Base-by-base conservation (phyloP, 2,113 vertebrate genomes). In the Pimephales promelas region DNA sequence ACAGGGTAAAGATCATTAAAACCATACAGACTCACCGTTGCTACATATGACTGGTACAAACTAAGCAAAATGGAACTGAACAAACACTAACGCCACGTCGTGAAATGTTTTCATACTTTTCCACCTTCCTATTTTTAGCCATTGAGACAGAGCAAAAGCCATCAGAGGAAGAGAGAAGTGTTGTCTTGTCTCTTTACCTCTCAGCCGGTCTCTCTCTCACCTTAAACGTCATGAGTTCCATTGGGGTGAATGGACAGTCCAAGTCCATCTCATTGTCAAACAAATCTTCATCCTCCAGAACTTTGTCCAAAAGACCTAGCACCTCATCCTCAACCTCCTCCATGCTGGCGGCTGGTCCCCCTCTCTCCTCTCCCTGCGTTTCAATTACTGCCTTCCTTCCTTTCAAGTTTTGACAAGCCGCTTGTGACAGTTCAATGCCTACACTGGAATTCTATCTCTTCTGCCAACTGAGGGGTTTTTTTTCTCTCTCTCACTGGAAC, bases 271-370 rank as follows among this genome's bases (percentile, higher is more conserved):
- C 94, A 92, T 94, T 94, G 85, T 82, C 81, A 16, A 94, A 90
- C 80, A 61, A 85, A 89, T 95, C 95, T 90, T 97, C 96, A 87
- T 97, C 96, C 88, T 98, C 96, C 89, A 99, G 94, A 87, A 99
- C 96, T 91, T 95, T 96, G 92, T 99, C 97, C 94, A 98, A 91
- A 90, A 95, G 96, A 90, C 96, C 92, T 87, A 99, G 94, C 89
- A 94, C 97, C 90, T 97, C 96, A 90, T 97, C 96, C 94, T 95
- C 93, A 84, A 93, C 94, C 82, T 94, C 94, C 89, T 93, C 93
- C 93, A 94, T 94, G 81, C 77, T 90, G 86, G 64, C 2, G 40
- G 52, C 18, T 62, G 24, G 66, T 72, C 31, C 34, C 26, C 20
- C 14, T 72, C 52, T 71, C 70, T 70, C 24, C 68, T 64, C 45